Conservation (phyloP, 1,140 invertebrate species). For the Trichogramma pretiosum region DNA sequence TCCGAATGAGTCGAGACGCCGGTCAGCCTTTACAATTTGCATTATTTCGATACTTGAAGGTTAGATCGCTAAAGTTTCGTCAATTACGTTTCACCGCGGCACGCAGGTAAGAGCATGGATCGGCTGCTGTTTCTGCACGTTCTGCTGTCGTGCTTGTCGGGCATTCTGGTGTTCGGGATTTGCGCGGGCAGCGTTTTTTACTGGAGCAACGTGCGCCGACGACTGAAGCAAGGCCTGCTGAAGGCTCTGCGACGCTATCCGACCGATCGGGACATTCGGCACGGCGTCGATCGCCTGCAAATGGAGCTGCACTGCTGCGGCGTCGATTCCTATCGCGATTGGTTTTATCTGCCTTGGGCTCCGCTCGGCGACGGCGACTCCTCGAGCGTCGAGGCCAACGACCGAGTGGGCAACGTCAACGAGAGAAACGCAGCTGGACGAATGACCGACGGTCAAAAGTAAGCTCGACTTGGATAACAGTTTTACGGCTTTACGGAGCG, state of each 20-base stretch:
- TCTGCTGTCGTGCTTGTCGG: slow-evolving; percentile 18
- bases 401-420: neutral
- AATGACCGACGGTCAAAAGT: neutral
- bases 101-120: neutral
- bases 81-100: neutral
- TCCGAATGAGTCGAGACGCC: too few species aligned
- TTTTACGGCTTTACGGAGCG: too few species aligned
- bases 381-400: too few species aligned
- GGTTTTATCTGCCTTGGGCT: slow-evolving; percentile 21
- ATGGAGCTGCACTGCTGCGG: slow-evolving; percentile 22
- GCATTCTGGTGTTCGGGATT: slow-evolving; percentile 8
- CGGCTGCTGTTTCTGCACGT: slow-evolving; percentile 16
- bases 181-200: slow-evolving; percentile 12
- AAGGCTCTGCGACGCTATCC: slow-evolving; percentile 17
- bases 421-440: neutral
- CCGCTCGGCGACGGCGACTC: too few species aligned
- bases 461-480: too few species aligned
- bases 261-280: slow-evolving; percentile 7
- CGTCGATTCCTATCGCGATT: slow-evolving; percentile 17
- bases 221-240: slow-evolving; percentile 1
- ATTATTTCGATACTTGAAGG: too few species aligned
- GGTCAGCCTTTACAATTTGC: too few species aligned
- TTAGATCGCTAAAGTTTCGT: too few species aligned
- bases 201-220: slow-evolving; percentile 5
- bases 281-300: slow-evolving; percentile 17